Percentiles rank a stretch among this genome's conserved stretches.
Conservation (phyloP, 2,888 invertebrate species). For the Malacosoma neustria region DNA sequence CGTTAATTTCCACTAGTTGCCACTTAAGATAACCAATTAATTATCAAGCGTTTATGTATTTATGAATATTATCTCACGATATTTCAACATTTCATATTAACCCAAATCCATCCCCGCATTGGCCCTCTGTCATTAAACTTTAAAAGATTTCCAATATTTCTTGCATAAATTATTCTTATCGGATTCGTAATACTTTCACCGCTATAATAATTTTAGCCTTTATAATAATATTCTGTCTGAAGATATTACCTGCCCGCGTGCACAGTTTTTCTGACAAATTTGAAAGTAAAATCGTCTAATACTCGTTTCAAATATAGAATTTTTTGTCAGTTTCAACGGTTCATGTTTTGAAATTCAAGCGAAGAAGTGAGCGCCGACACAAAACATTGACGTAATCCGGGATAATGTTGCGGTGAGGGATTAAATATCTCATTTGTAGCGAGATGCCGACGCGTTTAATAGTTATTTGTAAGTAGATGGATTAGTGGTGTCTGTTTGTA, state of each 20-base stretch:
- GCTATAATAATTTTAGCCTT: constrained; percentile 24
- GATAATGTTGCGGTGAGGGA: constrained; percentile 53
- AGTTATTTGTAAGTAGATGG: constrained; percentile 52
- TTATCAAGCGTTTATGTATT: constrained; percentile 2
- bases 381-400: constrained; percentile 59
- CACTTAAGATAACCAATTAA: constrained; percentile 1
- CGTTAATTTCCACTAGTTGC: neutral
- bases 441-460: constrained; percentile 53
- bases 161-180: constrained; percentile 39
- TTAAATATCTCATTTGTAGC: constrained; percentile 58
- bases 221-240: constrained; percentile 21
- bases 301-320: constrained; percentile 17
- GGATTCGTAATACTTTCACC: constrained; percentile 44
- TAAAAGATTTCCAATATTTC: constrained; percentile 25
- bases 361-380: constrained; percentile 48
- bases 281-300: constrained; percentile 26
- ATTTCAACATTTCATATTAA: constrained; percentile 6
- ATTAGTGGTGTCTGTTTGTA: constrained; percentile 54
- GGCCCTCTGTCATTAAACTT: constrained; percentile 20
- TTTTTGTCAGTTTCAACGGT: constrained; percentile 22
- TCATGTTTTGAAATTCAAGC: constrained; percentile 38
- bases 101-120: constrained; percentile 7
- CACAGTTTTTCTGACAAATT: constrained; percentile 20
- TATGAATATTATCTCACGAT: constrained; percentile 5
- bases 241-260: constrained; percentile 18